Base-by-base conservation (phyloP, 30 jellyfish, hydroid and myxozoan species). In the Hydractinia symbiolongicarpus region DNA sequence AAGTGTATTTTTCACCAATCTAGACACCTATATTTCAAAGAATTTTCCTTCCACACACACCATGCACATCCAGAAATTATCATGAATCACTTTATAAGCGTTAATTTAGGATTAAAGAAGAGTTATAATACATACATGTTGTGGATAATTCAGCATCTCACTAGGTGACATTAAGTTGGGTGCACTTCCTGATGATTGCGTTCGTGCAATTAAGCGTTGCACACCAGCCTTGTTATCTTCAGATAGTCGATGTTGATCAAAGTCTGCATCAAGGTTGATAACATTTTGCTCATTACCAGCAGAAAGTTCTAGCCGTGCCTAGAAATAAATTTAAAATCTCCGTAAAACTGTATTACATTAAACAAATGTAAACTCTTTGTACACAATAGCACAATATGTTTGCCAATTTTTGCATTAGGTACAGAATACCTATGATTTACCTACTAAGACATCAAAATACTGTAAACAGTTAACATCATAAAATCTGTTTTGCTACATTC, bases 181-280 rank as follows among this genome's bases (percentile, higher is more conserved):
- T 52, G 84, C 87, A 20, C 21, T 50, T 17, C 66, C 69, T 21
- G 83, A 19, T 5, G 83, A 76, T 20, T 64, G 30, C 15, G 82
- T 79, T 17, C 84, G 51, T 1, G 17, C 40, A 16, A 79, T 79
- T 60, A 79, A 69, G 9, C 85, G 64, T 60, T 79, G 87, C 13
- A 79, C 54, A 49, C 60, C 87, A 61, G 80, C 84, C 66, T 79
- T 79, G 67, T 50, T 79, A 67, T 79, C 87, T 61, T 79, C 87
- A 57, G 61, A 30, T 61, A 79, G 66, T 15, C 50, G 53, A 16
- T 76, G 76, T 9, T 52, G 84, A 51, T 72, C 54, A 17, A 72
- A 72, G n/a, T 60, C 17, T 30, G 44, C 44, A 30, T 30, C 44
- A 30, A 30, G 54, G 30, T 56, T 49, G 10, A 58, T 40, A 57